Conservation (phyloP, 2,113 vertebrate genomes). For the Chrysochloris asiatica region DNA sequence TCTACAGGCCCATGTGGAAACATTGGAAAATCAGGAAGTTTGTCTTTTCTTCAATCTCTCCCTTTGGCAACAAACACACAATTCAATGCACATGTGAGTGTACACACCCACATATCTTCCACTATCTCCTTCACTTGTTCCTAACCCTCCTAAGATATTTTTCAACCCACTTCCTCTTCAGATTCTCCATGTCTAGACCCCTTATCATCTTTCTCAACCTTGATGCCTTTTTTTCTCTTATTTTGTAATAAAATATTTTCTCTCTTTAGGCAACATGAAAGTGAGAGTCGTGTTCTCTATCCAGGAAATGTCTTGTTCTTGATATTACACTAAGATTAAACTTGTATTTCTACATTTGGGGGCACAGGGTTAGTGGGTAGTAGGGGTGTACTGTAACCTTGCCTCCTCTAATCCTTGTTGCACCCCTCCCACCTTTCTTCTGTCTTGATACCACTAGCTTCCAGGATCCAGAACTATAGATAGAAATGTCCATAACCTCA, state of each 20-base stretch:
- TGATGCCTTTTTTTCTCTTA: background rate
- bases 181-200: background rate
- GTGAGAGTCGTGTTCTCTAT: background rate
- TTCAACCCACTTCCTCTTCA: too few relatives aligned
- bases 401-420: background rate
- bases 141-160: background rate
- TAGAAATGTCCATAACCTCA: background rate
- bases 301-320: background rate
- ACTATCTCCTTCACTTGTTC: background rate
- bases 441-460: background rate
- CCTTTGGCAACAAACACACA: background rate
- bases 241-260: constrained; percentile 20
- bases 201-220: background rate
- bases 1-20: too few relatives aligned
- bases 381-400: background rate
- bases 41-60: background rate
- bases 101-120: background rate
- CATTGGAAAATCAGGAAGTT: background rate
- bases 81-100: too few relatives aligned
- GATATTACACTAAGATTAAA: background rate
- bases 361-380: background rate
- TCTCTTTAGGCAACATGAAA: background rate
- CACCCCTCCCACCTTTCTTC: background rate
- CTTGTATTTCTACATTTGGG: background rate
- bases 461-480: background rate